A percentile compares a stretch with the other conserved stretches of the same genome.
Conservation (phyloP, 2,797 vertebrate genomes). For the Crossoptilon crossoptilon region DNA sequence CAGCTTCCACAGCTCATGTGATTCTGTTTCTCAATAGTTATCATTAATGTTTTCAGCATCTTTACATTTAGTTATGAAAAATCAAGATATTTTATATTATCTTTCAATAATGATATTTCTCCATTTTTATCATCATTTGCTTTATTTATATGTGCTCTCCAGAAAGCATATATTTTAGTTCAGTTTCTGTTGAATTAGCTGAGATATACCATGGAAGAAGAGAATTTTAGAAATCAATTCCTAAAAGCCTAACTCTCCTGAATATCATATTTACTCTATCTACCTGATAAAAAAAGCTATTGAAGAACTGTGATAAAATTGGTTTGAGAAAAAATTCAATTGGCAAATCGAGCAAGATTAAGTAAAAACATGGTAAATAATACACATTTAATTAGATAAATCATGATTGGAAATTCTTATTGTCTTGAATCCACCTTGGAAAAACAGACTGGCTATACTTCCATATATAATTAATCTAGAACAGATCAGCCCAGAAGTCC, state of each 20-base stretch:
- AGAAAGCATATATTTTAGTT: neutral
- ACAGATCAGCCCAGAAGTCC: neutral
- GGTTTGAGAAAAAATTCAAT: neutral
- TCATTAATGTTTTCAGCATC: neutral
- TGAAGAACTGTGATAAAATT: neutral
- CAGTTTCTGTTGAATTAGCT: neutral
- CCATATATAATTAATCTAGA: neutral
- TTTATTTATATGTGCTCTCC: neutral
- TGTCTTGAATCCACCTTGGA: neutral
- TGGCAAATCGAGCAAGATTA: neutral
- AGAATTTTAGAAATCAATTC: neutral
- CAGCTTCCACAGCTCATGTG: neutral
- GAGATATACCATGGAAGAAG: neutral
- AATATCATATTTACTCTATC: neutral
- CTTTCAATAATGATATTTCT: neutral
- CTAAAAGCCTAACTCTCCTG: neutral
- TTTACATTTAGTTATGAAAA: neutral
- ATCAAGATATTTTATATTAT: neutral
- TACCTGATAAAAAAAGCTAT: neutral
- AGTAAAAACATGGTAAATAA: neutral
- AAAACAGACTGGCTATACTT: neutral
- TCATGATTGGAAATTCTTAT: rapidly evolving
- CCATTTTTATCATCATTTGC: neutral
- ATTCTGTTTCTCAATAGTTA: neutral
- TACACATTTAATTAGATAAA: neutral